These are phyloP conservation scores for Prietella phreatophila DNA, from an alignment of 2,113 vertebrate species.

Conservation along the genomic window DNA sequence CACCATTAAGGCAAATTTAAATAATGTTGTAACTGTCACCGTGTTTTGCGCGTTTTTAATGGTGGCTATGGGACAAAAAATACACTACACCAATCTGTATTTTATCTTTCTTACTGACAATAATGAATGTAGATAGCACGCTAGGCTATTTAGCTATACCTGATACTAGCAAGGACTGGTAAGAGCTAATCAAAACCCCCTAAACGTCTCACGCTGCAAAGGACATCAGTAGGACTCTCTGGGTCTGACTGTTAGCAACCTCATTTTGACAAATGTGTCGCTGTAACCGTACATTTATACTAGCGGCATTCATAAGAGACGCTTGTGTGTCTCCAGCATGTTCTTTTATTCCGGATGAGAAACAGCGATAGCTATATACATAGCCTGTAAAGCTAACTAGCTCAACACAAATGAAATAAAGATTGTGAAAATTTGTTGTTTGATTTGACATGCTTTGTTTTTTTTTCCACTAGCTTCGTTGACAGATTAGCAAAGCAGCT, in stretches of 20 bases:
- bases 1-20: slow-evolving; percentile 5
- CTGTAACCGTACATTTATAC: background rate
- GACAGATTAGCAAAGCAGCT: background rate
- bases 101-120: background rate
- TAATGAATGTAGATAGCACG: background rate
- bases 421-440: background rate
- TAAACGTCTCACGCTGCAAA: background rate
- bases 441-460: background rate
- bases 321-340: background rate
- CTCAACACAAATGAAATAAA: background rate
- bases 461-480: background rate
- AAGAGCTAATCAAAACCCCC: background rate
- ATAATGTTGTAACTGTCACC: background rate
- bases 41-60: background rate
- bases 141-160: background rate
- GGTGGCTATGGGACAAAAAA: background rate
- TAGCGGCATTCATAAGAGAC: background rate
- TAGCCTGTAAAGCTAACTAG: background rate
- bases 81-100: background rate
- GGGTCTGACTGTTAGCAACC: background rate
- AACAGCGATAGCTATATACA: background rate
- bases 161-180: background rate
- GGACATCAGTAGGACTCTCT: background rate
- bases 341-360: background rate
- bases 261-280: background rate